Evolutionary conservation across 1,140 invertebrate species (phyloP).

Genomic region (Drosophila repletoides): DNA sequence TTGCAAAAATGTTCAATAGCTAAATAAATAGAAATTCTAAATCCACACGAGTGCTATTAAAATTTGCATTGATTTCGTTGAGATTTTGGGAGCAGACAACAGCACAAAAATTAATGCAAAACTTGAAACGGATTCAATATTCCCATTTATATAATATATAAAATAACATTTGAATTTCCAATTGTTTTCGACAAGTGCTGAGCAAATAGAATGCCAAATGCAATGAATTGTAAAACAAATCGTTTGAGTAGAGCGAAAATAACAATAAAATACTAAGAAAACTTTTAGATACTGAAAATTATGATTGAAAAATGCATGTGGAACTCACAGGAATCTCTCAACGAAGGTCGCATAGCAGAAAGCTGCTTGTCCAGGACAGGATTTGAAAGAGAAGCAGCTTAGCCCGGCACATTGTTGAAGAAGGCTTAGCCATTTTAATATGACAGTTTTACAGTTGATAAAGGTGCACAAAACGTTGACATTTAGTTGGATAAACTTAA

Average conservation of each 20-base stretch:
- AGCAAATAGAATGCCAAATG: conserved; percentile 27
- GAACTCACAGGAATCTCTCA: no score
- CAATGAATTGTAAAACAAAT: conserved; percentile 36
- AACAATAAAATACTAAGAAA: conserved; percentile 1
- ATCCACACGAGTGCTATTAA: conserved; percentile 57
- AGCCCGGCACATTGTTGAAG: conserved; percentile 11
- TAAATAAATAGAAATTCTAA: conserved; percentile 21
- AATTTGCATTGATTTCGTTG: conserved; percentile 64
- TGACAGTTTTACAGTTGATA: conserved; percentile 52
- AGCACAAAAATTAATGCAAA: conserved; percentile 32
- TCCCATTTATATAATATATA: no score
- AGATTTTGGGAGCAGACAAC: conserved; percentile 36
- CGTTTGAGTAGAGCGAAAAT: background rate
- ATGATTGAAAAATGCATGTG: conserved; percentile 7
- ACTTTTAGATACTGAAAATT: background rate
- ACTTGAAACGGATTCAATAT: conserved; percentile 5
- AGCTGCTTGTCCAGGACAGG: background rate
- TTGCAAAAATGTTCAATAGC: conserved; percentile 24
- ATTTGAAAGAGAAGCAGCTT: background rate
- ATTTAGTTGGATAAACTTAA: conserved; percentile 59
- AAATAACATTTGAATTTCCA: conserved; percentile 15
- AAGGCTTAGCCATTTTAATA: conserved; percentile 54
- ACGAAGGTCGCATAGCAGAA: no score
- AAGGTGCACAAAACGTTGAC: conserved; percentile 49
- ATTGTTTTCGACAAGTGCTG: conserved; percentile 35